Evolutionary conservation across 2,797 vertebrate genomes (phyloP).

Genomic region (Chiroxiphia lanceolata): DNA sequence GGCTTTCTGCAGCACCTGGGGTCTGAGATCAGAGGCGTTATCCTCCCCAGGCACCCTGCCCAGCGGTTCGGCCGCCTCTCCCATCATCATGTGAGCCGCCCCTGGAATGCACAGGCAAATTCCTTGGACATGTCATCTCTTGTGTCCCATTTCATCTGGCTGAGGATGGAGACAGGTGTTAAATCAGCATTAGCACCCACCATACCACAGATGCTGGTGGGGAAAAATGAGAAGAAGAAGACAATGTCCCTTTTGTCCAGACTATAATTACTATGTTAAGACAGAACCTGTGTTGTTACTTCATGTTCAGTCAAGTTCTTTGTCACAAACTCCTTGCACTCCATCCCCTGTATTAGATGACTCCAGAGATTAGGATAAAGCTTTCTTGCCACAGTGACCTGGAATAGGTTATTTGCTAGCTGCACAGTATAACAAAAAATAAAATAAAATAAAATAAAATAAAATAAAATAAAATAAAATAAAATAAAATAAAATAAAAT

Average conservation of each 20-base stretch:
- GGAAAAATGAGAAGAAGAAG: neutral
- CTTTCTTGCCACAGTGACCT: neutral
- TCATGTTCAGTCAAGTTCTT: neutral
- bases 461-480: neutral
- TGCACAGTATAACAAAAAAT: neutral
- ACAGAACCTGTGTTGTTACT: neutral
- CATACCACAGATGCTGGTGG: accelerated
- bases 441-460: neutral
- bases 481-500: neutral
- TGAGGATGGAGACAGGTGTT: slow-evolving; percentile 9
- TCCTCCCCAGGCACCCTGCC: neutral
- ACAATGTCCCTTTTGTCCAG: neutral
- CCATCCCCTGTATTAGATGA: neutral
- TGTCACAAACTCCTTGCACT: neutral
- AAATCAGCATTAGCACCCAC: neutral
- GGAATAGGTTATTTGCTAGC: neutral
- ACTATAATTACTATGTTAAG: neutral
- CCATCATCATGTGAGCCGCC: neutral
- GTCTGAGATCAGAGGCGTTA: neutral
- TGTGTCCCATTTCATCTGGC: slow-evolving; percentile 16
- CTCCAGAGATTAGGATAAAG: neutral
- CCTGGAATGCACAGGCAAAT: slow-evolving; percentile 18
- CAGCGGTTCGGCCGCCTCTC: neutral
- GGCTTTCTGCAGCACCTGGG: neutral
- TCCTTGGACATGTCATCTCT: slow-evolving; percentile 35